Evolutionary conservation across 2,113 vertebrate genomes (phyloP).

Genomic region (Stomatorhinus ivindoensis): DNA sequence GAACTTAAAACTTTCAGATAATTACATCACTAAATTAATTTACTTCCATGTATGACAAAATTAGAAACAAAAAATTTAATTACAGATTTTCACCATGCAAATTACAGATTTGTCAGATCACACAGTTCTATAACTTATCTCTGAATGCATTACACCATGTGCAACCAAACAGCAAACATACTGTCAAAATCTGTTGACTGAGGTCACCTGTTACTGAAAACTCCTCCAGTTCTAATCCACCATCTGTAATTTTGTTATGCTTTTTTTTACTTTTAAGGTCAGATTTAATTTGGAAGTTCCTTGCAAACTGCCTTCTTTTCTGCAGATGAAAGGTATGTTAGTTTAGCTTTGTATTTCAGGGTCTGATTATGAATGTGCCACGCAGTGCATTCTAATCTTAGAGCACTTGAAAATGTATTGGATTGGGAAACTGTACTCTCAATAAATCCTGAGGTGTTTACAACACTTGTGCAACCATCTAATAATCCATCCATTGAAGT

Average conservation of each 20-base stretch:
- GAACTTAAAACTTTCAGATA: background rate
- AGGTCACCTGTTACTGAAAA: constrained; percentile 30
- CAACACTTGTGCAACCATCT: background rate
- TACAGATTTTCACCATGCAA: background rate
- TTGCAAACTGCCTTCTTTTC: background rate
- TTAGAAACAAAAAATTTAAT: background rate
- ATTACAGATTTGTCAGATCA: background rate
- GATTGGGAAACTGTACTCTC: too few relatives aligned
- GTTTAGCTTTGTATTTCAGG: background rate
- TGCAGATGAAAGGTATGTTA: background rate
- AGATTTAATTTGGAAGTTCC: background rate
- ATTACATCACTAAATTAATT: background rate
- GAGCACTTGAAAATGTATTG: too few relatives aligned
- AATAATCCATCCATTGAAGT: background rate
- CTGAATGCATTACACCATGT: constrained; percentile 26
- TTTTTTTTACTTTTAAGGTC: background rate
- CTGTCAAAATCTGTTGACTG: constrained; percentile 45
- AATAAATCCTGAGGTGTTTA: background rate
- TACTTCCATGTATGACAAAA: background rate
- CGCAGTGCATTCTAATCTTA: background rate
- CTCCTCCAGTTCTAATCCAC: constrained; percentile 23
- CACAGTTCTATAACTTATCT: background rate
- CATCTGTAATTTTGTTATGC: constrained; percentile 14
- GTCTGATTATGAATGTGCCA: background rate
- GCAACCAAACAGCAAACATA: constrained; percentile 41